Conservation (phyloP, 1,140 invertebrate genomes). For the Drosophila pseudoananassae region DNA sequence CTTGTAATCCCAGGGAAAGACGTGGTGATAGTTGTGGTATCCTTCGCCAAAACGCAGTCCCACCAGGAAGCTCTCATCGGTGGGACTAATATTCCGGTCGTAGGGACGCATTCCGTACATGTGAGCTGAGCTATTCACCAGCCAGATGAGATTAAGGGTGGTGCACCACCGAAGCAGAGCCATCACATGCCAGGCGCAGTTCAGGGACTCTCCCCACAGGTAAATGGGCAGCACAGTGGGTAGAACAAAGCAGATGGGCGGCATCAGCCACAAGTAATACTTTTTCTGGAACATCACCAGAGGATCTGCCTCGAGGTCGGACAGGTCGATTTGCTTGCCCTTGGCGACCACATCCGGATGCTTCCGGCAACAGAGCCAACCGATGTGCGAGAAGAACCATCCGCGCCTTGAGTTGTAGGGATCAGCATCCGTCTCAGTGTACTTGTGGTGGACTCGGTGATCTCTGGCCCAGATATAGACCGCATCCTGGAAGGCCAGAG, state of each 20-base stretch:
- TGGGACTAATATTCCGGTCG: constrained; percentile 92
- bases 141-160: constrained; percentile 96
- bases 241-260: constrained; percentile 92
- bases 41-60: constrained; percentile 92
- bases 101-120: constrained; percentile 96
- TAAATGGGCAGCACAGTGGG: constrained; percentile 93
- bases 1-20: constrained; percentile 97
- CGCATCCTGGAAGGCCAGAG: constrained; percentile 95
- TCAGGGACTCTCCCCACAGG: constrained; percentile 92
- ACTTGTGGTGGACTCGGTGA: constrained; percentile 98
- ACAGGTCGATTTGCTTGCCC: constrained; percentile 93
- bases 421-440: constrained; percentile 97
- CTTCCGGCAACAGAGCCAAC: constrained; percentile 96
- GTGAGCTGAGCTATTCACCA: constrained; percentile 97
- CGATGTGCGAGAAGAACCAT: constrained; percentile 98
- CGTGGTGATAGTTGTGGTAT: constrained; percentile 98
- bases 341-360: constrained; percentile 95
- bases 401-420: constrained; percentile 97
- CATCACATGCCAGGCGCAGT: constrained; percentile 92
- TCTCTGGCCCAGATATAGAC: constrained; percentile 96
- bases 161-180: constrained; percentile 93
- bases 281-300: constrained; percentile 94
- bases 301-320: constrained; percentile 93
- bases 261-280: constrained; percentile 92
- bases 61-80: constrained; percentile 87